phyloP scores from a whole-genome alignment of 2,113 vertebrate genomes.

The Callorhinus ursinus region DNA sequence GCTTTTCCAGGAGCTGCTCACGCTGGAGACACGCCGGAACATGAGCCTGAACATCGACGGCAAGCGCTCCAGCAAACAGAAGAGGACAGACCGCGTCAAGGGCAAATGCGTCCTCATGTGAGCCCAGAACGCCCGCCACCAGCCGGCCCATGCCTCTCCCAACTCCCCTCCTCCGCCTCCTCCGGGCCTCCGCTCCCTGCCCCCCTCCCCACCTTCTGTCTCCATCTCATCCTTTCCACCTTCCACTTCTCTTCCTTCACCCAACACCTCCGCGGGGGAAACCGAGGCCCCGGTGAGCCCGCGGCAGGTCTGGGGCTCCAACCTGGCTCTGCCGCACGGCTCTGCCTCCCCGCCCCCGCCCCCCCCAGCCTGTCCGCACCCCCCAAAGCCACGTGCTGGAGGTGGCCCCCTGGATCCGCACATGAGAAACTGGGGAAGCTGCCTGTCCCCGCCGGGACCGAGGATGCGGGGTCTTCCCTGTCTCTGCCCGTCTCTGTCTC shows the following conservation, averaged over 20 bases:
- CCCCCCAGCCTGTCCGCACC: background rate
- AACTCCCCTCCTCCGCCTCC: background rate
- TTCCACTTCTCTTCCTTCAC: background rate
- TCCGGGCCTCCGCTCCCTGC: accelerated
- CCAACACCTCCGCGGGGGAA: background rate
- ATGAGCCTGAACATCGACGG: constrained; percentile 97
- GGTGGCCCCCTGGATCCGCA: background rate
- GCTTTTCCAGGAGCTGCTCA: constrained; percentile 99
- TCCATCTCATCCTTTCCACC: no score
- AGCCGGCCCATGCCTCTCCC: accelerated
- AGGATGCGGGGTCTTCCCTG: background rate
- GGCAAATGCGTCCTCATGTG: constrained; percentile 97
- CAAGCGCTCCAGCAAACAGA: constrained; percentile 94
- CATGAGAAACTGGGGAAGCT: background rate
- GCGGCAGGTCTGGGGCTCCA: background rate
- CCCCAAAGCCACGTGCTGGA: background rate
- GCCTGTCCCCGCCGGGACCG: background rate
- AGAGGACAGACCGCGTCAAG: constrained; percentile 96
- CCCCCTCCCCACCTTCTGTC: no score
- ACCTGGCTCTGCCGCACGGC: background rate
- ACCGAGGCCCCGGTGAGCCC: background rate
- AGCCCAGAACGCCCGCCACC: background rate
- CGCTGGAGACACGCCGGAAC: constrained; percentile 95
- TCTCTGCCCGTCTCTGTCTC: background rate
- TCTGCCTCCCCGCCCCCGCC: background rate